Conservation (phyloP, 2,113 vertebrate genomes). For the Cheirogaleus medius region DNA sequence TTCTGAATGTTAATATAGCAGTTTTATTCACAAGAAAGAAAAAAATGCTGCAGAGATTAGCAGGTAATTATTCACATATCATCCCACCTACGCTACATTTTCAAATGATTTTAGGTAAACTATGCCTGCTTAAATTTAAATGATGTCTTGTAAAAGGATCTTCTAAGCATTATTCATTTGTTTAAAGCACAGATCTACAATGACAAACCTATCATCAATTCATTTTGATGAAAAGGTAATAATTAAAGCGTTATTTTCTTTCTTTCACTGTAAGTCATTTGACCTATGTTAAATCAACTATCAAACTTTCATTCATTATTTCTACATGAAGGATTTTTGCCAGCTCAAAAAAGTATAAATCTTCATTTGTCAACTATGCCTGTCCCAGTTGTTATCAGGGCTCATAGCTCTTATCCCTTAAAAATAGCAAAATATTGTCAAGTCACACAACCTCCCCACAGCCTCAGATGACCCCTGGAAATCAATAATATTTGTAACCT, state of each 20-base stretch:
- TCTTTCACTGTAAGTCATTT: constrained; percentile 81
- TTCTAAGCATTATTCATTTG: constrained; percentile 77
- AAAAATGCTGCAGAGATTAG: constrained; percentile 62
- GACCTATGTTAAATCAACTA: constrained; percentile 85
- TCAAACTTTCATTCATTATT: constrained; percentile 88
- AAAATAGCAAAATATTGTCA: constrained; percentile 81
- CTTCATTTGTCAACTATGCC: constrained; percentile 85
- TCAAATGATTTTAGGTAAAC: constrained; percentile 78
- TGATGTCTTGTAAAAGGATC: constrained; percentile 71
- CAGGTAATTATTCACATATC: constrained; percentile 75
- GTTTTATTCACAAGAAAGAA: constrained; percentile 69
- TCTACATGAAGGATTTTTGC: constrained; percentile 84
- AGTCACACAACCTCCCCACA: constrained; percentile 68
- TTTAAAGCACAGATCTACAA: constrained; percentile 74
- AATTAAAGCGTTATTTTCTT: constrained; percentile 84
- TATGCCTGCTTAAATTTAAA: constrained; percentile 74
- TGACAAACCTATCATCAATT: constrained; percentile 84
- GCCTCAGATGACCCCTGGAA: constrained; percentile 77
- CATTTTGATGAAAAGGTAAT: constrained; percentile 84
- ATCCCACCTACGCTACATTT: constrained; percentile 63
- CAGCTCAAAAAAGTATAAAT: constrained; percentile 83
- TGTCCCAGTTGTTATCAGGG: constrained; percentile 72
- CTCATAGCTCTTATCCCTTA: constrained; percentile 81
- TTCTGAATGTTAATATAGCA: constrained; percentile 50
- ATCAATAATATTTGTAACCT: constrained; percentile 85